Conservation (phyloP, 2,113 vertebrate genomes). For the Gymnorhina tibicen region DNA sequence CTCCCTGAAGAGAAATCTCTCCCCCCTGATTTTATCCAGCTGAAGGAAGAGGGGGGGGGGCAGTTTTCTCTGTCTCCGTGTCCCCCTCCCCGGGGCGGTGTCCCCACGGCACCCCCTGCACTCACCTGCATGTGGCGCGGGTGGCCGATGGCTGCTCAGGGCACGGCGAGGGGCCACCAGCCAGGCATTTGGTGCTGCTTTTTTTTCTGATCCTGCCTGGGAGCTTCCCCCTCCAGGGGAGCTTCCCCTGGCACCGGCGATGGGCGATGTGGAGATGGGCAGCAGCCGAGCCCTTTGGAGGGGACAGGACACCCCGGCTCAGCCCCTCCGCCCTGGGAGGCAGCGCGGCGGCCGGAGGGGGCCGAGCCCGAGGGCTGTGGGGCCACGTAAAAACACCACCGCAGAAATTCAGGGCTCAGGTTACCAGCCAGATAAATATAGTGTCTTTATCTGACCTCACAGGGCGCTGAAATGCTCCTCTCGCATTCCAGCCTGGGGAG, state of each 20-base stretch:
- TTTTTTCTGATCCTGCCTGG: too few relatives aligned
- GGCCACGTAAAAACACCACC: not conserved
- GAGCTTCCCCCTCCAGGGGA: not conserved
- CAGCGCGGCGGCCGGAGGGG: not conserved
- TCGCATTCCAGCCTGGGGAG: slow-evolving; percentile 64
- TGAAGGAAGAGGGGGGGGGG: accelerated
- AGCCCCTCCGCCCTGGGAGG: not conserved
- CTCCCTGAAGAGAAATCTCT: not conserved
- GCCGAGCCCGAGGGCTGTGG: slow-evolving; percentile 11
- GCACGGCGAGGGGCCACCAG: not conserved
- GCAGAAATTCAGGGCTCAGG: slow-evolving; percentile 71
- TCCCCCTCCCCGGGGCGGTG: not conserved
- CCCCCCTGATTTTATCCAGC: not conserved
- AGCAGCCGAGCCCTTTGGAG: slow-evolving; percentile 6
- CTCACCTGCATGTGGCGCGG: not conserved
- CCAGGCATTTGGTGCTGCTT: not conserved
- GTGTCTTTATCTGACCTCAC: slow-evolving; percentile 80
- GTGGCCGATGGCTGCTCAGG: not conserved
- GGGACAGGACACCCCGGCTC: not conserved
- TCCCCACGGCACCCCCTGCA: not conserved
- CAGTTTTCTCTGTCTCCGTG: not conserved
- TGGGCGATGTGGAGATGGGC: accelerated
- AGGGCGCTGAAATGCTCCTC: slow-evolving; percentile 56
- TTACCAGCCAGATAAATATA: slow-evolving; percentile 78
- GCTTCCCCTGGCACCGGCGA: not conserved